Percentiles rank a stretch among this genome's conserved stretches.
Conservation (phyloP, 1,140 invertebrate species). For the Venustaconcha ellipsiformis region DNA sequence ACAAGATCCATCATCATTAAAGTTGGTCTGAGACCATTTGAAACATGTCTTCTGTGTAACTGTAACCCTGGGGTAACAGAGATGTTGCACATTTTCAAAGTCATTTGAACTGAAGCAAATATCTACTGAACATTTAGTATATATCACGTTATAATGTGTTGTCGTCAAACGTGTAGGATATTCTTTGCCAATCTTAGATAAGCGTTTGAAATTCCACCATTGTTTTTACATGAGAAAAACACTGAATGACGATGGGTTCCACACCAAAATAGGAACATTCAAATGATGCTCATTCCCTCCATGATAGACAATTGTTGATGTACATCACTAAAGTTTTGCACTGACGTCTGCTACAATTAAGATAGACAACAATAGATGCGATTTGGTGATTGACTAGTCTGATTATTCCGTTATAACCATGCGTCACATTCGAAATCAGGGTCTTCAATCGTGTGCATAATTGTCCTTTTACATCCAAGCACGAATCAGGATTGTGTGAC, state of each 20-base stretch:
- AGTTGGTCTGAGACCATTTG: not conserved
- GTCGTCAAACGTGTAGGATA: not conserved
- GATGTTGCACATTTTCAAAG: conserved; percentile 12
- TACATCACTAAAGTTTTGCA: too few species aligned
- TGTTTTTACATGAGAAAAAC: not conserved
- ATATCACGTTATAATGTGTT: conserved; percentile 4
- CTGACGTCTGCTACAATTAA: too few species aligned
- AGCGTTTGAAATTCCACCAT: not conserved
- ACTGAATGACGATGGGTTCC: conserved; percentile 8
- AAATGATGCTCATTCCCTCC: not conserved
- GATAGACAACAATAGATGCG: too few species aligned
- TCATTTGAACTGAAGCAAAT: conserved; percentile 19
- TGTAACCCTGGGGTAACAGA: conserved; percentile 9
- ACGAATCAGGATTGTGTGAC: too few species aligned
- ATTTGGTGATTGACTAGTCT: too few species aligned
- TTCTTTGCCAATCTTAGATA: conserved; percentile 3
- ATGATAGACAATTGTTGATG: too few species aligned
- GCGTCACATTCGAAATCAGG: too few species aligned
- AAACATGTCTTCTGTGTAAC: not conserved
- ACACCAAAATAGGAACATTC: conserved; percentile 5
- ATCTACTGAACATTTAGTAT: conserved; percentile 7
- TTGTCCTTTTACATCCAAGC: too few species aligned
- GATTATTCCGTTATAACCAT: too few species aligned
- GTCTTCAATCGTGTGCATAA: too few species aligned
- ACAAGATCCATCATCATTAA: conserved; percentile 6